phyloP scores from a whole-genome alignment of 1,140 invertebrate genomes.

The Drosophila punjabiensis region DNA sequence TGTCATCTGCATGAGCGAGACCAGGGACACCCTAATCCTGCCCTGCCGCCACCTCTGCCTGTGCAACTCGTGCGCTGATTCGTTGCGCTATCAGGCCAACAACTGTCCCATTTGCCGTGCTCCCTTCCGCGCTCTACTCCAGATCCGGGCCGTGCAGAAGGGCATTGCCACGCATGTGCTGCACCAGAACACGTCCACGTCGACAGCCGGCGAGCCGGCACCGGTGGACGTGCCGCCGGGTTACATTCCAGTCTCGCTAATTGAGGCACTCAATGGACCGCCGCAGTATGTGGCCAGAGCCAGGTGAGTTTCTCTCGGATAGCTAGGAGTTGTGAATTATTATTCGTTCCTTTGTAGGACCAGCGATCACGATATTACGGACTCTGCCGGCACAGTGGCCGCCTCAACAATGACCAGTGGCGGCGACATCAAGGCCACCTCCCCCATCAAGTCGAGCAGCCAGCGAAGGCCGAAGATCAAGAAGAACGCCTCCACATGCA shows the following conservation, averaged over 20 bases:
- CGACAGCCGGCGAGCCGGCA: conserved; percentile 60
- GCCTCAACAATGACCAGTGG: conserved; percentile 56
- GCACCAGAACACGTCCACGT: conserved; percentile 86
- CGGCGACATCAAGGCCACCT: conserved; percentile 71
- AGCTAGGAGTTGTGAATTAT: neutral
- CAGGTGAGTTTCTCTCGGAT: conserved; percentile 43
- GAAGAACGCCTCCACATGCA: conserved; percentile 78
- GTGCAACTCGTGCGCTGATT: conserved; percentile 98
- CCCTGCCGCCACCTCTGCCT: conserved; percentile 99
- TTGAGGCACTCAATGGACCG: conserved; percentile 99
- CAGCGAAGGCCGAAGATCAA: conserved; percentile 75
- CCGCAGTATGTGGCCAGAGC: conserved; percentile 71
- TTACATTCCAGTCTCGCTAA: conserved; percentile 97
- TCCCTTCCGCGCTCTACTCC: conserved; percentile 97
- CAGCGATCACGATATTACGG: conserved; percentile 53
- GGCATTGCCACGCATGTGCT: conserved; percentile 86
- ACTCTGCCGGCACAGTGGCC: conserved; percentile 51
- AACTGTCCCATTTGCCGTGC: conserved; percentile 99
- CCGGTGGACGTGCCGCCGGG: conserved; percentile 91
- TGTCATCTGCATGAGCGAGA: conserved; percentile 99
- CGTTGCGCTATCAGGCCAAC: conserved; percentile 97
- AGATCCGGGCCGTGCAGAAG: conserved; percentile 97
- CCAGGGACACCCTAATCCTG: conserved; percentile 98
- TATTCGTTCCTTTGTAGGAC: conserved; percentile 11
- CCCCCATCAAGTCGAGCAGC: conserved; percentile 71